These are phyloP conservation scores for Macrobrachium rosenbergii DNA, from an alignment of 1,140 invertebrate genomes.

Conservation along the genomic window DNA sequence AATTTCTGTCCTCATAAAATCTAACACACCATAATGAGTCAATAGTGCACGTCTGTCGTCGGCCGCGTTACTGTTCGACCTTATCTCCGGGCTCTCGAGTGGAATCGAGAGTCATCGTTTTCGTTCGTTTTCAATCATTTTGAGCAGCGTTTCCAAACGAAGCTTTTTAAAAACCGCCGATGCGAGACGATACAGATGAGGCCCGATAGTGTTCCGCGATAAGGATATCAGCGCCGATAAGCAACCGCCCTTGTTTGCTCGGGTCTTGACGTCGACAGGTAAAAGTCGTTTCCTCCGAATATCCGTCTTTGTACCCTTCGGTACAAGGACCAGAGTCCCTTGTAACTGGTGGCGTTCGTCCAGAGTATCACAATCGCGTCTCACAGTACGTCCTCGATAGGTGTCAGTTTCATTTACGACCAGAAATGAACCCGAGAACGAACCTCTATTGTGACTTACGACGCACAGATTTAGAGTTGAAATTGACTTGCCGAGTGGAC, in stretches of 20 bases:
- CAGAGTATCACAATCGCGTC: too few species aligned
- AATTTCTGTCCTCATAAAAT: too few species aligned
- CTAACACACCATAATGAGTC: too few species aligned
- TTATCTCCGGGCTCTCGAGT: too few species aligned
- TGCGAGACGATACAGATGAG: conserved; percentile 24
- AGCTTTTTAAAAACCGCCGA: conserved; percentile 37
- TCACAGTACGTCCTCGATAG: too few species aligned
- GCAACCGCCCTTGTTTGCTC: conserved; percentile 42
- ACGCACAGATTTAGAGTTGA: background rate
- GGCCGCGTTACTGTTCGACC: too few species aligned
- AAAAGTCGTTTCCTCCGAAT: background rate
- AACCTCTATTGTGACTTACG: background rate
- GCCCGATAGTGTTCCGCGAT: conserved; percentile 20
- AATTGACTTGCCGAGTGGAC: background rate
- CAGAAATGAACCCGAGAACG: background rate
- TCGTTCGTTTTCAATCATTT: too few species aligned
- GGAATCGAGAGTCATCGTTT: too few species aligned
- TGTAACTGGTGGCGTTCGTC: too few species aligned
- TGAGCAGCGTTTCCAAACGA: background rate
- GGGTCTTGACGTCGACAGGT: conserved; percentile 13
- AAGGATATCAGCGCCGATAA: conserved; percentile 56
- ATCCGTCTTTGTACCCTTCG: background rate
- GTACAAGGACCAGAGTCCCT: background rate
- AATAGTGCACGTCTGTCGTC: too few species aligned
- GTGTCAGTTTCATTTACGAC: too few species aligned